phyloP scores from a whole-genome alignment of 2,888 invertebrate genomes.

The Acronicta leporina region DNA sequence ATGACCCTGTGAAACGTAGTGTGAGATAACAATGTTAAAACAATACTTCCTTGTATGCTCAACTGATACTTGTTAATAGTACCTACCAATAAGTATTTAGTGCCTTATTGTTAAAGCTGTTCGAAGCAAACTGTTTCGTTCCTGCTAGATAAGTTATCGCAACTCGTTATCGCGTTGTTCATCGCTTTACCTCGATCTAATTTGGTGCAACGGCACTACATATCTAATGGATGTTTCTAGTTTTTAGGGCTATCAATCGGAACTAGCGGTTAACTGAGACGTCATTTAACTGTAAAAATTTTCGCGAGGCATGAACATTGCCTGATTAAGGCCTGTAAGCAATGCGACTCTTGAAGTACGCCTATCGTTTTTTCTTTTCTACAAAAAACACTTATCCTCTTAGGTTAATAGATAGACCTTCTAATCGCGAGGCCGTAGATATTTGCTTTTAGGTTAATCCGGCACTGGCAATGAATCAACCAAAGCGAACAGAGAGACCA shows the following conservation, averaged over 20 bases:
- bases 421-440: no score
- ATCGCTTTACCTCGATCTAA: slow-evolving; percentile 79
- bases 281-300: slow-evolving; percentile 44
- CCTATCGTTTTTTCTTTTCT: no score
- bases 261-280: slow-evolving; percentile 42
- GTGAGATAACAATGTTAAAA: slow-evolving; percentile 55
- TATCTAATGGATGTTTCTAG: slow-evolving; percentile 58
- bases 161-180: slow-evolving; percentile 72
- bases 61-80: slow-evolving; percentile 39
- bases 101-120: slow-evolving; percentile 33
- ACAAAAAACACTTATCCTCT: no score
- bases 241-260: slow-evolving; percentile 58
- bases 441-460: no score
- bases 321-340: no score
- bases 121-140: slow-evolving; percentile 59
- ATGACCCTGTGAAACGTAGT: slow-evolving; percentile 50
- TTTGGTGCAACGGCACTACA: slow-evolving; percentile 66
- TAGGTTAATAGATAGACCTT: no score
- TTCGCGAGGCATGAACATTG: slow-evolving; percentile 34
- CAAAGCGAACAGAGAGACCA: slow-evolving; percentile 35
- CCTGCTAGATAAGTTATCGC: slow-evolving; percentile 73
- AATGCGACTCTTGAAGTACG: no score
- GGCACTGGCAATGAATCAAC: slow-evolving; percentile 7
- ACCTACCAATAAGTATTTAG: slow-evolving; percentile 39
- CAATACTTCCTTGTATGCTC: slow-evolving; percentile 57